A percentile compares a stretch with the other conserved stretches of the same genome.
Evolutionary conservation across 2,113 vertebrate species (phyloP).

Genomic region (Regulus satrapa): DNA sequence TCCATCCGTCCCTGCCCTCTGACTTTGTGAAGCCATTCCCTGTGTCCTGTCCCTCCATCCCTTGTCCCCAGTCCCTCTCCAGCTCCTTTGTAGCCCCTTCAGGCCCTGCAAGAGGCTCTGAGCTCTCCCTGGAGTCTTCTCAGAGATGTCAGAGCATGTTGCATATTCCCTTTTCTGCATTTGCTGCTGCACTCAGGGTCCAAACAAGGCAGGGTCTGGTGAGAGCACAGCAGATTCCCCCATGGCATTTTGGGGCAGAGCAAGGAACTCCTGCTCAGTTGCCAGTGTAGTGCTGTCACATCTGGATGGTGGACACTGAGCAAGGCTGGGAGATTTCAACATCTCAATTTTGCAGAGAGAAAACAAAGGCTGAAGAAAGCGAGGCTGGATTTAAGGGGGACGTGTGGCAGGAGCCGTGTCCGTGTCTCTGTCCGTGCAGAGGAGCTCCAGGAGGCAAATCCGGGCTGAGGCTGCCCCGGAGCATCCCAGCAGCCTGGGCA

Average conservation of each 20-base stretch:
- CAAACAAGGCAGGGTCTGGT: not conserved
- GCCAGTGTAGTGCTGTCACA: fast-evolving
- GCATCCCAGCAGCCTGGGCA: not conserved
- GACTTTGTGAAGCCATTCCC: not conserved
- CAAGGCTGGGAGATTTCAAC: not conserved
- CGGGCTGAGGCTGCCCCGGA: fast-evolving
- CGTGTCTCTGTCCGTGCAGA: not conserved
- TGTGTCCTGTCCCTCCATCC: not conserved
- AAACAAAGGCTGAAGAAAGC: fast-evolving
- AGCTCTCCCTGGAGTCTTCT: not conserved
- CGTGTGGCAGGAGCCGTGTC: fast-evolving
- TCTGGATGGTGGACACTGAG: not conserved
- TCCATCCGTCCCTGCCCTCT: fast-evolving
- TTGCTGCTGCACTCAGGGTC: not conserved
- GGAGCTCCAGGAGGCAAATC: not conserved
- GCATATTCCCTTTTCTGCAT: not conserved
- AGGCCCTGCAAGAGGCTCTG: fast-evolving
- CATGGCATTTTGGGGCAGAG: not conserved
- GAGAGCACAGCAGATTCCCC: not conserved
- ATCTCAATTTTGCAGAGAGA: fast-evolving
- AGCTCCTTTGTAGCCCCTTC: not conserved
- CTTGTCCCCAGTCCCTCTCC: not conserved
- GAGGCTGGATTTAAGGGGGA: not conserved
- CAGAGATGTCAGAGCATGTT: not conserved
- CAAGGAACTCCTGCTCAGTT: not conserved